Evolutionary conservation across 2,113 vertebrate species (phyloP).

Genomic region (Pomatostomus ruficeps): DNA sequence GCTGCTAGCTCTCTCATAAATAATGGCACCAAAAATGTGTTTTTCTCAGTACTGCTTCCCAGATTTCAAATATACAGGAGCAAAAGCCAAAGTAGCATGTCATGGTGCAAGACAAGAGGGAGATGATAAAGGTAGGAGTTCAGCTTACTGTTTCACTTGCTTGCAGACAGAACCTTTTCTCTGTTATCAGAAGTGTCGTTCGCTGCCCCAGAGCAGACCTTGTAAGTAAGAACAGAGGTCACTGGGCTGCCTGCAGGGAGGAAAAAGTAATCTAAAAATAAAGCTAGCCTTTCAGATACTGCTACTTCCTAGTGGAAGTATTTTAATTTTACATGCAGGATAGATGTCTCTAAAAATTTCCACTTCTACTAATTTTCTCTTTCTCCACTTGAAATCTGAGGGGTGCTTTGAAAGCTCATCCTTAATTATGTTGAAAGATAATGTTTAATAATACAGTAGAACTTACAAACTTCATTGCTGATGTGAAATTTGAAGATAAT

Average conservation of each 20-base stretch:
- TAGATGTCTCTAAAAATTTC: background rate
- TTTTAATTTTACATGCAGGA: background rate
- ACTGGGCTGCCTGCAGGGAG: background rate
- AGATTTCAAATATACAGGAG: background rate
- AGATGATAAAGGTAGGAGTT: constrained; percentile 3
- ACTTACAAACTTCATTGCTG: background rate
- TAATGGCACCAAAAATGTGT: background rate
- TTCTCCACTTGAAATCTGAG: background rate
- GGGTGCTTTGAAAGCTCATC: background rate
- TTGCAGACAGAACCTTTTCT: background rate
- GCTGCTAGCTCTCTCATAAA: background rate
- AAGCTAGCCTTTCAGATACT: background rate
- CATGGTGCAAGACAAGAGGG: background rate
- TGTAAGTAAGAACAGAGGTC: background rate
- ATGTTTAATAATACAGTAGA: background rate
- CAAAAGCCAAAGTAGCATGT: background rate
- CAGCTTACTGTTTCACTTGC: background rate
- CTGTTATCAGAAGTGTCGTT: background rate
- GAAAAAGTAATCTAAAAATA: background rate
- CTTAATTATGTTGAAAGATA: background rate
- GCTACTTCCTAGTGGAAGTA: background rate
- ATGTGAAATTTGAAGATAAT: background rate
- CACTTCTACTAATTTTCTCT: background rate
- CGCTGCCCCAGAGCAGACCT: background rate
- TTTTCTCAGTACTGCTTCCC: background rate